phyloP scores from a whole-genome alignment of 2,888 invertebrate genomes.

The Sturmia bella region DNA sequence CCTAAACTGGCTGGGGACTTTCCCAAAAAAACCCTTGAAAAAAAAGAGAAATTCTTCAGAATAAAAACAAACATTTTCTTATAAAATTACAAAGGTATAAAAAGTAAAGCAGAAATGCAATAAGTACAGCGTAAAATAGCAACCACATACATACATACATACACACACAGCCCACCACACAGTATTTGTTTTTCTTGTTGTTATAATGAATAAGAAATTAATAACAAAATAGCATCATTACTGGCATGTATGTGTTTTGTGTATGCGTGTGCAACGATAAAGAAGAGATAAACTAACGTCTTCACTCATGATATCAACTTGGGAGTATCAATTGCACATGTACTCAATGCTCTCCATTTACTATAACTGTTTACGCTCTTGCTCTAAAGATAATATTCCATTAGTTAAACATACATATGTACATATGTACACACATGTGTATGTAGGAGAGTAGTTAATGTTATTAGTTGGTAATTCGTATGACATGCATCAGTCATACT shows the following conservation, averaged over 20 bases:
- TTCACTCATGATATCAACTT: too few species aligned
- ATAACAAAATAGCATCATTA: too few species aligned
- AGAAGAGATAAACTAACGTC: too few species aligned
- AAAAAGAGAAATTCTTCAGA: not conserved
- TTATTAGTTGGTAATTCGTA: conserved; percentile 12
- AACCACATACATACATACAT: not conserved
- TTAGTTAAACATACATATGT: not conserved
- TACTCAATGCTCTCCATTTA: not conserved
- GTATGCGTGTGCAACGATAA: too few species aligned
- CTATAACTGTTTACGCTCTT: not conserved
- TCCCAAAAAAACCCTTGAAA: conserved; percentile 22
- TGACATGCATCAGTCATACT: conserved; percentile 11
- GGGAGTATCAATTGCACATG: too few species aligned
- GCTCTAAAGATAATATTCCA: too few species aligned
- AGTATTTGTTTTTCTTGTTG: not conserved
- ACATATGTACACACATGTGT: not conserved
- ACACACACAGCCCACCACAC: not conserved
- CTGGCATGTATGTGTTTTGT: too few species aligned
- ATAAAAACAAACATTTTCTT: not conserved
- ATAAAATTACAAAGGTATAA: conserved; percentile 13
- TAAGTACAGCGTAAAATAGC: not conserved
- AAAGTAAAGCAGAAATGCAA: too few species aligned
- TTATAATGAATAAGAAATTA: too few species aligned
- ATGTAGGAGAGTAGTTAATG: not conserved
- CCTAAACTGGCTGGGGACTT: conserved; percentile 20